Conservation (phyloP, 2,113 vertebrate genomes). For the Trematocara macrostoma region DNA sequence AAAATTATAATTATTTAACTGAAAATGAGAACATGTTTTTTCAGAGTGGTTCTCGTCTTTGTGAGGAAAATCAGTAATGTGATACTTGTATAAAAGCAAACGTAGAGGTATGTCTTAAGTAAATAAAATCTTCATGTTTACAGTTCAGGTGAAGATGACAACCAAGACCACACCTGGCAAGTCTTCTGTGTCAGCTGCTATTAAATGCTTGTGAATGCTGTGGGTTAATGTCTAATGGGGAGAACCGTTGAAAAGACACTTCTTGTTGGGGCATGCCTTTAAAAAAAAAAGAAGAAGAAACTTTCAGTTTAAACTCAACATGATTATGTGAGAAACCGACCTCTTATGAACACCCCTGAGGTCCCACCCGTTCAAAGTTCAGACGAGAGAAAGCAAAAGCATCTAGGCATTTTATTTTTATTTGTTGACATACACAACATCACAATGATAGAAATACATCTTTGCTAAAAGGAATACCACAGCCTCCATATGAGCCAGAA, state of each 20-base stretch:
- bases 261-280: not conserved
- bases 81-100: not conserved
- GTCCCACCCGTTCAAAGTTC: not conserved
- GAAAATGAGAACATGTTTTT: not conserved
- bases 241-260: not conserved
- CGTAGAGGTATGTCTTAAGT: not conserved
- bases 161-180: not conserved
- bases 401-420: not conserved
- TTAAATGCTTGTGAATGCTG: not conserved
- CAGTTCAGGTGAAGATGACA: not conserved
- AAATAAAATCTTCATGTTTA: not conserved
- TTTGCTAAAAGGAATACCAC: not conserved
- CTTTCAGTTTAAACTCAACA: not conserved
- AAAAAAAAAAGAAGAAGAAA: not conserved
- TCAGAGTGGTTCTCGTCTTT: not conserved
- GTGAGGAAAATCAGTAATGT: not conserved
- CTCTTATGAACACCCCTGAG: not conserved
- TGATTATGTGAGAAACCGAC: not conserved
- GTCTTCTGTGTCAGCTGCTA: not conserved
- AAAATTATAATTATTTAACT: not conserved
- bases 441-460: not conserved
- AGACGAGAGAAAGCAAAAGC: not conserved
- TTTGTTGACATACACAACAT: not conserved
- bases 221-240: not conserved
- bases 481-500: not conserved